Percentiles rank a stretch among this genome's conserved stretches.
Evolutionary conservation across 2,113 vertebrate species (phyloP).

Genomic region (Chascanopsetta lugubris): DNA sequence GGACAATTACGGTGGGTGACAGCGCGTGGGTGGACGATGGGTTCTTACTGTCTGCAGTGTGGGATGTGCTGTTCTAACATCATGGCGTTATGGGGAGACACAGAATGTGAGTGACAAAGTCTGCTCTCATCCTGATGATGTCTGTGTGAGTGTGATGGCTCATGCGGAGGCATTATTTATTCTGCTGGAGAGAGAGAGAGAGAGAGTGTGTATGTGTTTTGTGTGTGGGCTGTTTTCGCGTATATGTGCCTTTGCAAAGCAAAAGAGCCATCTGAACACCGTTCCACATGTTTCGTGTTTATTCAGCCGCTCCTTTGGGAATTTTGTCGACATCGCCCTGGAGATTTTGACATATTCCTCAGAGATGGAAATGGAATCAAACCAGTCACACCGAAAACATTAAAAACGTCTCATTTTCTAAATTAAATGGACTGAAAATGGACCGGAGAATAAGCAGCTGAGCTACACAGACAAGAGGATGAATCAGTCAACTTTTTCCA

Average conservation of each 20-base stretch:
- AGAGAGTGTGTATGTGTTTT: background rate
- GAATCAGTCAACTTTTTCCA: background rate
- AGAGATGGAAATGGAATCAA: constrained; percentile 47
- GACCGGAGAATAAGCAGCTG: constrained; percentile 4
- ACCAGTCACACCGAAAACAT: constrained; percentile 11
- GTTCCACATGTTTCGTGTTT: background rate
- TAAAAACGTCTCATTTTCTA: constrained; percentile 18
- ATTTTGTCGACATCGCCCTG: background rate
- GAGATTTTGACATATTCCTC: constrained; percentile 8
- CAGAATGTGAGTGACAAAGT: constrained; percentile 49
- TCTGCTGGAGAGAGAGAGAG: background rate
- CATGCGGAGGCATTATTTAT: constrained; percentile 26
- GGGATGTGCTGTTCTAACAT: constrained; percentile 54
- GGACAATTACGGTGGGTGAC: constrained; percentile 14
- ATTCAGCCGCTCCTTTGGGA: background rate
- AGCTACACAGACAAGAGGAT: constrained; percentile 3
- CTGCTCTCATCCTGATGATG: constrained; percentile 36
- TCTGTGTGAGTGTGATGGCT: constrained; percentile 5
- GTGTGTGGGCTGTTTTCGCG: background rate
- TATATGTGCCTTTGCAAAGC: background rate
- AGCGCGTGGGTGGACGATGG: constrained; percentile 11
- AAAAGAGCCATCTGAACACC: background rate
- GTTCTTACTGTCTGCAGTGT: constrained; percentile 43
- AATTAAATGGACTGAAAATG: constrained; percentile 24
- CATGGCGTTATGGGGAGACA: constrained; percentile 3